Percentiles rank a stretch among this genome's conserved stretches.
Conservation (phyloP, 1,140 invertebrate species). For the Aporrectodea caliginosa region DNA sequence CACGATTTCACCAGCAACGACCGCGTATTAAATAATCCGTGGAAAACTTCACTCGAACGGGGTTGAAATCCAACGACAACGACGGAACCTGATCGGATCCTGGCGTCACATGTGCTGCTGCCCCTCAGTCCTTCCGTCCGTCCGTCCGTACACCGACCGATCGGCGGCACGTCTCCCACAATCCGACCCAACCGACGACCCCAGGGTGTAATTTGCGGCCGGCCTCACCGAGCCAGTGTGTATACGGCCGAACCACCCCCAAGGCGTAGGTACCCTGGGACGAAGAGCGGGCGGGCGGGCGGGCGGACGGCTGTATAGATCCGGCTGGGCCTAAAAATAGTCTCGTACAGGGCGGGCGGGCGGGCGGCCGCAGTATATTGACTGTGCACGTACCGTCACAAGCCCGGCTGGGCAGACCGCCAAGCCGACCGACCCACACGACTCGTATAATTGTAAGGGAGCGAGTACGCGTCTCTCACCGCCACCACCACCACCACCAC, state of each 20-base stretch:
- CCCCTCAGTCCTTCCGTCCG: too few species aligned
- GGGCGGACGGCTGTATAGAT: not conserved
- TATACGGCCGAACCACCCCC: not conserved
- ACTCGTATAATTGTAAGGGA: not conserved
- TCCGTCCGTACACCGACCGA: too few species aligned
- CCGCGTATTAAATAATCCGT: too few species aligned
- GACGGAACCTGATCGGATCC: too few species aligned
- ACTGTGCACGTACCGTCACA: not conserved
- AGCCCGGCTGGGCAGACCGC: not conserved
- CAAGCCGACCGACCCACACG: not conserved
- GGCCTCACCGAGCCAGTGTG: not conserved
- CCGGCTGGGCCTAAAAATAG: slow-evolving; percentile 1
- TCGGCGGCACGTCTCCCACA: not conserved
- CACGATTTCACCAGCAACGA: too few species aligned
- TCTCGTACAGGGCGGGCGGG: not conserved
- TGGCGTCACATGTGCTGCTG: too few species aligned
- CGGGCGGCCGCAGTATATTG: not conserved
- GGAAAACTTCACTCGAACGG: too few species aligned
- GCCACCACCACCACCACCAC: not conserved
- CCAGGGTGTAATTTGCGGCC: not conserved
- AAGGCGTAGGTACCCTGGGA: slow-evolving; percentile 1
- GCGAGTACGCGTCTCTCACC: not conserved
- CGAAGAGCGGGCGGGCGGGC: not conserved
- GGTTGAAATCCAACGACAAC: too few species aligned
- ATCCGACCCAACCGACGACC: not conserved